phyloP scores from a whole-genome alignment of 2,113 vertebrate genomes.

The Redunca redunca region DNA sequence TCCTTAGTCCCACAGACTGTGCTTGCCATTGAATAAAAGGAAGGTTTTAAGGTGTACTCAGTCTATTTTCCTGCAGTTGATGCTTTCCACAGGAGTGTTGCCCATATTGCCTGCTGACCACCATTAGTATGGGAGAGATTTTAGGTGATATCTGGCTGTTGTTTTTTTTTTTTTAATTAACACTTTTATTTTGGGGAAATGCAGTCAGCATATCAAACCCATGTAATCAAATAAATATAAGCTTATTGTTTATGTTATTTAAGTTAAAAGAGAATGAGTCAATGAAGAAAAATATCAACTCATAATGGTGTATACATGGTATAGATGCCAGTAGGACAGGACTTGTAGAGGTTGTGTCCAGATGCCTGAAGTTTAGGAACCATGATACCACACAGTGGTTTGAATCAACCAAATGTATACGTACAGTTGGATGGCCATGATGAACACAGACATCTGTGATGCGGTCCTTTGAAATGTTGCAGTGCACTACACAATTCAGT shows the following conservation, averaged over 20 bases:
- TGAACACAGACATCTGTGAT: neutral
- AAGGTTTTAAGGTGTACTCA: neutral
- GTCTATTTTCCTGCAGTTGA: neutral
- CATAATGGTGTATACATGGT: neutral
- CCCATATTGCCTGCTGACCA: accelerated
- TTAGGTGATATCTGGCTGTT: neutral
- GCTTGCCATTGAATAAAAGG: neutral
- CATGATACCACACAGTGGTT: neutral
- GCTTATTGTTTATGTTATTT: neutral
- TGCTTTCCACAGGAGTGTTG: neutral
- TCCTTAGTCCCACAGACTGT: neutral
- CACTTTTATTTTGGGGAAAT: neutral
- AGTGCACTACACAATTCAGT: neutral
- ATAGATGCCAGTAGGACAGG: neutral
- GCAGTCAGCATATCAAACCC: neutral
- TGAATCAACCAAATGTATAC: neutral
- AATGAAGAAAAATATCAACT: neutral
- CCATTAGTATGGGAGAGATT: neutral
- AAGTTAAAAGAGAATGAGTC: neutral
- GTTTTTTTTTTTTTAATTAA: neutral
- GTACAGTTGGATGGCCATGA: neutral
- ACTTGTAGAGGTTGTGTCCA: neutral
- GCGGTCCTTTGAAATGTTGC: neutral
- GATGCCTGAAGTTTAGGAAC: neutral
- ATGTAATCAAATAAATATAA: neutral